Evolutionary conservation across 2,888 invertebrate genomes (phyloP).

Genomic region (Pediacus dermestoides): DNA sequence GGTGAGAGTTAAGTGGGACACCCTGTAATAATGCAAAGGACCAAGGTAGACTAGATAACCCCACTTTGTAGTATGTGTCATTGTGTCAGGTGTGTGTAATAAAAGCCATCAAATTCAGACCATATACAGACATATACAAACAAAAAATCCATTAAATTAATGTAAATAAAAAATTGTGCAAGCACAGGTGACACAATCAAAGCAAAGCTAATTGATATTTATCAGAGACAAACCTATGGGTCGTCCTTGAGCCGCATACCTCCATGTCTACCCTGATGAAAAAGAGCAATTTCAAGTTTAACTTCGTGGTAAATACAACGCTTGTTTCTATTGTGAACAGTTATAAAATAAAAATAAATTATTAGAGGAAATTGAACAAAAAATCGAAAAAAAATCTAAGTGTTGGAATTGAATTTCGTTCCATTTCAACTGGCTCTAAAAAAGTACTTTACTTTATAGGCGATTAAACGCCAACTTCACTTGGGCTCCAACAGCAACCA

Average conservation of each 20-base stretch:
- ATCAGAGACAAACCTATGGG: slow-evolving; percentile 62
- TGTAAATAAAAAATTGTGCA: slow-evolving; percentile 34
- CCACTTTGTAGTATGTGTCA: no score
- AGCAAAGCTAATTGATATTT: slow-evolving; percentile 35
- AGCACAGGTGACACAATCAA: slow-evolving; percentile 42
- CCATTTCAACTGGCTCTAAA: no score
- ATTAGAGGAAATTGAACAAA: slow-evolving; percentile 18
- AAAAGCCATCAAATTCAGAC: no score
- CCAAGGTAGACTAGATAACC: no score
- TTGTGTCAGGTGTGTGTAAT: no score
- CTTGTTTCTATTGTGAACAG: no score
- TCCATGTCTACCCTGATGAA: slow-evolving; percentile 61
- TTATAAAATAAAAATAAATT: slow-evolving; percentile 22
- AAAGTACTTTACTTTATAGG: no score
- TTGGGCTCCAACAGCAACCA: slow-evolving; percentile 5
- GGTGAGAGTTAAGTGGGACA: no score
- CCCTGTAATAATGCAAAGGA: no score
- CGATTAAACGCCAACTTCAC: slow-evolving; percentile 8
- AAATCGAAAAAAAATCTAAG: slow-evolving; percentile 17
- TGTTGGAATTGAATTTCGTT: slow-evolving; percentile 5
- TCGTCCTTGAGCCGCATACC: slow-evolving; percentile 64
- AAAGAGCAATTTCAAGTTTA: slow-evolving; percentile 2
- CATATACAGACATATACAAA: no score
- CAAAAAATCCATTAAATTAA: slow-evolving; percentile 14
- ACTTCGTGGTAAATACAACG: no score